A percentile compares a stretch with the other conserved stretches of the same genome.
Conservation (phyloP, 2,797 vertebrate species). For the Pogonophryne albipinna region DNA sequence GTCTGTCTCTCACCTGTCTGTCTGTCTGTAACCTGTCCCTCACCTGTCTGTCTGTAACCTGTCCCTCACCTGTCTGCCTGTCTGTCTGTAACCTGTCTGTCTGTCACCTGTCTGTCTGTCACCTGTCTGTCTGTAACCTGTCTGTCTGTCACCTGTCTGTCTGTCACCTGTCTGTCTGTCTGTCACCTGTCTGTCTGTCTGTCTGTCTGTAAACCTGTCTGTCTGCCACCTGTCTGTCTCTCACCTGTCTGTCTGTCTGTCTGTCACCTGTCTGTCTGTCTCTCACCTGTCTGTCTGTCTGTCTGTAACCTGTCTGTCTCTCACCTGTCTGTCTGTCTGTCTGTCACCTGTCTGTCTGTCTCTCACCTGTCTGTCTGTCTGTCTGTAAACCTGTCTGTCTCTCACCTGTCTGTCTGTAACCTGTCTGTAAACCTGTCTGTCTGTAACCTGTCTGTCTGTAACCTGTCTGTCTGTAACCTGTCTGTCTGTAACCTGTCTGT, state of each 20-base stretch:
- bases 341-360: too few relatives aligned
- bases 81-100: constrained; percentile 1
- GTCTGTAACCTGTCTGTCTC: too few relatives aligned
- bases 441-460: constrained; percentile 23
- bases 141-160: constrained; percentile 3
- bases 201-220: too few relatives aligned
- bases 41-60: too few relatives aligned
- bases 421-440: constrained; percentile 1
- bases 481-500: neutral
- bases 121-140: neutral
- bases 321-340: neutral
- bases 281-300: too few relatives aligned
- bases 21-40: too few relatives aligned
- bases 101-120: neutral
- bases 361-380: too few relatives aligned
- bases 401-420: neutral
- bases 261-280: neutral
- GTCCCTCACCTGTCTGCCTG: constrained; percentile 24
- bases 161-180: too few relatives aligned
- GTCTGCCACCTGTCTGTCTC: neutral
- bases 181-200: constrained; percentile 2
- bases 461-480: constrained; percentile 5
- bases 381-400: too few relatives aligned
- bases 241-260: neutral
- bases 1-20: constrained; percentile 5